Percentiles rank a stretch among this genome's conserved stretches.
Evolutionary conservation across 2,797 vertebrate genomes (phyloP).

Genomic region (Crenichthys baileyi): DNA sequence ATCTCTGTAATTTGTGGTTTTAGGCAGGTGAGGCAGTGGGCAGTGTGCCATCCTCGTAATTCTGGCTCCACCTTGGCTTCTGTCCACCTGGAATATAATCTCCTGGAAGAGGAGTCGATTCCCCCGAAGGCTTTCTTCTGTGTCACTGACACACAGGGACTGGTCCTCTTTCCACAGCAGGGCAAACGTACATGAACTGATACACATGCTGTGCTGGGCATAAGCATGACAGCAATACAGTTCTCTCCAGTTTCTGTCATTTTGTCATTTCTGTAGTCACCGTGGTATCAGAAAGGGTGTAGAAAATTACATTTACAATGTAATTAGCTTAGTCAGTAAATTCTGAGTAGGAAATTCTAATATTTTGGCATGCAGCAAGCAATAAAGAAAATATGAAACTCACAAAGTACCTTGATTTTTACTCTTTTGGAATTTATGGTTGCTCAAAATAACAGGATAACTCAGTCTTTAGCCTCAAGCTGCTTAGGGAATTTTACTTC

Average conservation of each 20-base stretch:
- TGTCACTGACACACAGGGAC: constrained; percentile 68
- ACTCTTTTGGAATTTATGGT: constrained; percentile 13
- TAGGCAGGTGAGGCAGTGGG: constrained; percentile 82
- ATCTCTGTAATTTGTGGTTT: constrained; percentile 41
- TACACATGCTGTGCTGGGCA: neutral
- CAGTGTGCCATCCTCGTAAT: constrained; percentile 82
- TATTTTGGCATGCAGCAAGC: constrained; percentile 14
- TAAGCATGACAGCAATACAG: neutral
- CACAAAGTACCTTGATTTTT: constrained; percentile 20
- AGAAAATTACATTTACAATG: constrained; percentile 1
- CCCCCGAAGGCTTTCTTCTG: constrained; percentile 80
- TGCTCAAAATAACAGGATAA: constrained; percentile 16
- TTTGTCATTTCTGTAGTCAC: constrained; percentile 2
- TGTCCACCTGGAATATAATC: constrained; percentile 85
- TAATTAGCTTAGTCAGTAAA: constrained; percentile 19
- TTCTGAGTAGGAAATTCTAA: constrained; percentile 18
- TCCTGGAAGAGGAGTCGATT: constrained; percentile 75
- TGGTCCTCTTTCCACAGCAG: constrained; percentile 81
- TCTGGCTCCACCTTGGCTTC: constrained; percentile 79
- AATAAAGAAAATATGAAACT: constrained; percentile 37
- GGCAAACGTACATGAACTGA: neutral
- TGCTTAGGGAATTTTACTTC: constrained; percentile 28
- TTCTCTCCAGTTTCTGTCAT: constrained; percentile 7
- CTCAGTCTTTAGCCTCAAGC: constrained; percentile 20
- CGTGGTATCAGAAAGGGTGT: neutral